Conservation (phyloP, 2,888 invertebrate species). For the Drosophila melanocephala region DNA sequence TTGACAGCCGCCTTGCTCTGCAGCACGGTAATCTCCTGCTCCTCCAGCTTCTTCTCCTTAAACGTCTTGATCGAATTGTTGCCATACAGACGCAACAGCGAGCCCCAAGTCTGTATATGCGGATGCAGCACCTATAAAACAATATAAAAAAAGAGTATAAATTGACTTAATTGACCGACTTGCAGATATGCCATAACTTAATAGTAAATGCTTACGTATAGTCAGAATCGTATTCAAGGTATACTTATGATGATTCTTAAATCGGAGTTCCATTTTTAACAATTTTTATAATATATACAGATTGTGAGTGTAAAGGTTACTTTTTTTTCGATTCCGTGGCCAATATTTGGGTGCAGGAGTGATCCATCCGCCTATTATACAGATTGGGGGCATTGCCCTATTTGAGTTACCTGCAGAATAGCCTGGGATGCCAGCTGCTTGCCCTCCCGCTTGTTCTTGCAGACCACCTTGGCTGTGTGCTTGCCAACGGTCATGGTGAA, state of each 20-base stretch:
- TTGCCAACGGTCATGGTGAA: slow-evolving; percentile 98
- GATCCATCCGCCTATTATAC: background rate
- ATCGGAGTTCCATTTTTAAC: background rate
- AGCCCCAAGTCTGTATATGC: slow-evolving; percentile 97
- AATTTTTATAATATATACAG: background rate
- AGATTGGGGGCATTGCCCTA: background rate
- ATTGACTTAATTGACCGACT: background rate
- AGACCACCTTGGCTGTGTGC: slow-evolving; percentile 95
- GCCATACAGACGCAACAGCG: slow-evolving; percentile 96
- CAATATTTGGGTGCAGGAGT: background rate
- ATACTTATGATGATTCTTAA: background rate
- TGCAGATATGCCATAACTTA: background rate
- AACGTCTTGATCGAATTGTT: slow-evolving; percentile 95
- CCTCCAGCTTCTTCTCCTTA: slow-evolving; percentile 96
- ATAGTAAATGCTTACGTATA: background rate
- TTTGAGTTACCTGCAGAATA: slow-evolving; percentile 90
- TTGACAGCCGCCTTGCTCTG: slow-evolving; percentile 95
- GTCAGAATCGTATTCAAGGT: background rate
- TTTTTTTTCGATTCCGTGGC: background rate
- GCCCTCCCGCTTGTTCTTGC: slow-evolving; percentile 98
- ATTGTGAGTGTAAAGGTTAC: background rate
- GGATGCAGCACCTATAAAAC: slow-evolving; percentile 93
- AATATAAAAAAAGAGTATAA: background rate
- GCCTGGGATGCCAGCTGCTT: slow-evolving; percentile 98
- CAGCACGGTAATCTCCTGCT: slow-evolving; percentile 96